phyloP scores from a whole-genome alignment of 1,140 invertebrate genomes.

The Paralvinella palmiformis region DNA sequence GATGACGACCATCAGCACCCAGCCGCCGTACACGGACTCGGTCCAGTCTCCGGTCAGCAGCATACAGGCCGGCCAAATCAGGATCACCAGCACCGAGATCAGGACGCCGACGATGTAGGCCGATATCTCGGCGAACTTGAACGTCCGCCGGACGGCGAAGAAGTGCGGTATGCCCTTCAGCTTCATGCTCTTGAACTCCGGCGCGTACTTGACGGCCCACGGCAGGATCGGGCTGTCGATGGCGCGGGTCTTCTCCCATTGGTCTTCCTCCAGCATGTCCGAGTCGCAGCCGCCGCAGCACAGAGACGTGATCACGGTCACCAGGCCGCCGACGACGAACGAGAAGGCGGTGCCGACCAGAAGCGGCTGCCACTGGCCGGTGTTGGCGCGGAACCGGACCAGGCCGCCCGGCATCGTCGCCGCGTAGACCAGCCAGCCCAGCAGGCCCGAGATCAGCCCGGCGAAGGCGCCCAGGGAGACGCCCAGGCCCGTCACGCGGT shows the following conservation, averaged over 20 bases:
- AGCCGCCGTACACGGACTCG: background rate
- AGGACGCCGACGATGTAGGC: slow-evolving; percentile 16
- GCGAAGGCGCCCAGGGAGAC: slow-evolving; percentile 4
- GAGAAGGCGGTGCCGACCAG: slow-evolving; percentile 1
- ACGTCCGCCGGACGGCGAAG: slow-evolving; percentile 1
- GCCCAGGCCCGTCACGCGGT: background rate
- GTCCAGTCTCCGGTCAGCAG: background rate
- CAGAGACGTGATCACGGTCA: slow-evolving; percentile 5
- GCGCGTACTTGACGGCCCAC: slow-evolving; percentile 12
- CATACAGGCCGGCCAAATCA: slow-evolving; percentile 18
- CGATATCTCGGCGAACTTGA: slow-evolving; percentile 4
- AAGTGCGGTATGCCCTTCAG: slow-evolving; percentile 7
- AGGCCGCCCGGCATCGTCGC: background rate
- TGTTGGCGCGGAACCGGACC: background rate
- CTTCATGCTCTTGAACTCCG: background rate
- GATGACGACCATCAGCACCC: background rate
- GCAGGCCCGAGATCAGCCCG: background rate
- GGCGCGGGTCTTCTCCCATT: slow-evolving; percentile 16
- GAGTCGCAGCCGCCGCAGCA: slow-evolving; percentile 15
- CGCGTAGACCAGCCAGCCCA: slow-evolving; percentile 9
- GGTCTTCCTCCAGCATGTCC: slow-evolving; percentile 1
- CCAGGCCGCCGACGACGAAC: slow-evolving; percentile 11
- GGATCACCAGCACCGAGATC: background rate
- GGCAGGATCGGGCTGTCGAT: slow-evolving; percentile 11
- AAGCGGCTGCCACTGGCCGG: background rate